Evolutionary conservation across 2,113 vertebrate species (phyloP), one percentile per base, ranked within the genome.

Genomic region (Amblyopsis rosae): DNA sequence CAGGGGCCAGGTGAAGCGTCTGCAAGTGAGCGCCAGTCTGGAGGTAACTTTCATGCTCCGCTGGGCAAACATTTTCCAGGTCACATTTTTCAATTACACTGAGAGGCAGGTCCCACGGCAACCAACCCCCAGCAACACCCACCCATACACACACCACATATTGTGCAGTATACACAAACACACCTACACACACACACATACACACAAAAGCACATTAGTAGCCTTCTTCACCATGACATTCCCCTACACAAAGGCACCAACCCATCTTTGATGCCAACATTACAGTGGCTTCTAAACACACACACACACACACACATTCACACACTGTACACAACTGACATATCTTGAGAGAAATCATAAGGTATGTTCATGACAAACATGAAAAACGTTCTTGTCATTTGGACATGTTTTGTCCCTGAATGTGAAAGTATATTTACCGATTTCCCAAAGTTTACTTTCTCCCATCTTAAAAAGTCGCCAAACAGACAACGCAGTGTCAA

Each of bases 51-150:
- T 93, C 92, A 93, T 92, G 92, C 92, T 92, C 91, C 58, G 78
- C 82, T 92, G 91, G 90, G 89, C 90, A 92, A 92, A 93, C 92
- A 93, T 92, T 92, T 93, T 91, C 92, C 92, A 92, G 92, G 92
- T 93, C 92, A 92, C 89, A 92, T 92, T 93, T 91, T 93, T 93
- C 92, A 93, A 93, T 93, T 93, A 93, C 91, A 89, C 87, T 91
- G 90, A 92, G 90, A 92, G 89, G 81, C 88, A 89, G 82, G 82
- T 88, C 85, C 83, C 85, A 79, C 80, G 80, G 84, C 84, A 86
- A 70, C 82, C 73, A 51, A 77, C 67, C 66, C 66, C 61, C 71
- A 67, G 63, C 76, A 86, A 75, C 79, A 77, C 63, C 72, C 66
- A 79, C 53, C 63, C 72, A 58, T 53, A 55, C 75, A 67, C 59